Conservation (phyloP, 2,113 vertebrate species). For the Felis catus region DNA sequence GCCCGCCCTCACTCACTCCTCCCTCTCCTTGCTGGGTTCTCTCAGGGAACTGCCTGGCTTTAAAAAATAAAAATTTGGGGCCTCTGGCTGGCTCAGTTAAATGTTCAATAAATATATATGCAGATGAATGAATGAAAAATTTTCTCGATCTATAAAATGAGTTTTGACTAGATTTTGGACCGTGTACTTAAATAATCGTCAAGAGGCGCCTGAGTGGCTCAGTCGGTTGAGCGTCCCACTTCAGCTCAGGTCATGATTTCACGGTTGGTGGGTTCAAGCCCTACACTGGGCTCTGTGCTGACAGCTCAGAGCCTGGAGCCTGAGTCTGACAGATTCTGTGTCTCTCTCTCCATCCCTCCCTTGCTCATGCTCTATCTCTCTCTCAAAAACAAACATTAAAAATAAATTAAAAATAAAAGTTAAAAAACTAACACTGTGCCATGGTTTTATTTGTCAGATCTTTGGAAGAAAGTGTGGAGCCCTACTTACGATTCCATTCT, state of each 20-base stretch:
- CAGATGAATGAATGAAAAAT: neutral
- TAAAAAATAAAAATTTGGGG: neutral
- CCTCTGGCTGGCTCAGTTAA: too few species aligned
- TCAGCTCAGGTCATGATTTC: too few species aligned
- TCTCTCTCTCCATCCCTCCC: too few species aligned
- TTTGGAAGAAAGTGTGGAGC: neutral
- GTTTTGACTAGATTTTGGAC: neutral
- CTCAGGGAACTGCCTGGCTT: neutral
- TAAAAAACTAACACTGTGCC: neutral
- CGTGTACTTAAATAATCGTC: neutral
- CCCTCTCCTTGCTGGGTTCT: neutral
- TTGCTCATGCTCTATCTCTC: too few species aligned
- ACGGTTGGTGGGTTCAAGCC: too few species aligned
- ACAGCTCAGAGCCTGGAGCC: too few species aligned
- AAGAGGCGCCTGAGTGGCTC: neutral
- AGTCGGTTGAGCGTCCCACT: too few species aligned
- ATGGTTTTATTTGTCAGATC: neutral
- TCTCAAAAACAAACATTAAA: too few species aligned
- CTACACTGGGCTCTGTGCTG: too few species aligned
- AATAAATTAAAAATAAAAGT: neutral
- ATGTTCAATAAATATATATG: neutral
- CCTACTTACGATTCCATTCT: conserved; percentile 96
- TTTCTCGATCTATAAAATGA: neutral
- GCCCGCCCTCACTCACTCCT: neutral
- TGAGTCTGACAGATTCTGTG: too few species aligned